Base-by-base conservation (phyloP, 2,113 vertebrate species). In the Strix uralensis region DNA sequence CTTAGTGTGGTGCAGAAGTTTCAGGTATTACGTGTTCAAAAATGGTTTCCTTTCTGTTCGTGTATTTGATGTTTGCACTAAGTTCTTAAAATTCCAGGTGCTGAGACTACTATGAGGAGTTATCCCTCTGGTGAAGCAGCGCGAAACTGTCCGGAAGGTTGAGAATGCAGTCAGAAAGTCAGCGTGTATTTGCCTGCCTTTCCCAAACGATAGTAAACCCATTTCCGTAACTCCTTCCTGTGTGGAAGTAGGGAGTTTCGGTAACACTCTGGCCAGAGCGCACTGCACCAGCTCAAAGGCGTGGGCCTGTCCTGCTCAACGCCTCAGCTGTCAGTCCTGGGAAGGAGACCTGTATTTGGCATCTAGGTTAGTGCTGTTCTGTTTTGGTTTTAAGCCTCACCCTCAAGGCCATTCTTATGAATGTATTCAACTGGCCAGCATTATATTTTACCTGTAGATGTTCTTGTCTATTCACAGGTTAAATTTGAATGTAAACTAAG, bases 401-500 rank as follows among this genome's bases (percentile, higher is more conserved):
- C 82, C 51, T 71, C 95, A 86, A 93, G 89, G 90, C 94, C 62
- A 36, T 49, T 92, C 73, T 67, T 87, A 88, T 94, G 96, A 97
- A 95, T 97, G 97, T 98, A 97, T 94, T 92, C 67, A 65, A 29
- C 44, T 57, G 95, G 96, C 96, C 96, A 88, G 90, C 96, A 1
- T 88, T 81, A 19, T 59, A 71, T 86, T 92, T 90, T 94, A 95
- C 94, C 96, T 96, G 83, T 72, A 95, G 95, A 85, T 96, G 86
- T 92, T 83, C 70, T 70, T 94, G 91, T 92, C 93, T 92, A 42
- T 83, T 97, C 97, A 90, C 97, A 97, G 97, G 97, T 98, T 97
- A 96, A 97, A 97, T 97, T 7, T 98, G 98, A 98, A 98, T 98
- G 98, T 98, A 98, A 98, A 97, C 97, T 96, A 94, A 97, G 95